Evolutionary conservation across 2,113 vertebrate species (phyloP), one percentile per base, ranked within the genome.

Genomic region (Cavia porcellus): DNA sequence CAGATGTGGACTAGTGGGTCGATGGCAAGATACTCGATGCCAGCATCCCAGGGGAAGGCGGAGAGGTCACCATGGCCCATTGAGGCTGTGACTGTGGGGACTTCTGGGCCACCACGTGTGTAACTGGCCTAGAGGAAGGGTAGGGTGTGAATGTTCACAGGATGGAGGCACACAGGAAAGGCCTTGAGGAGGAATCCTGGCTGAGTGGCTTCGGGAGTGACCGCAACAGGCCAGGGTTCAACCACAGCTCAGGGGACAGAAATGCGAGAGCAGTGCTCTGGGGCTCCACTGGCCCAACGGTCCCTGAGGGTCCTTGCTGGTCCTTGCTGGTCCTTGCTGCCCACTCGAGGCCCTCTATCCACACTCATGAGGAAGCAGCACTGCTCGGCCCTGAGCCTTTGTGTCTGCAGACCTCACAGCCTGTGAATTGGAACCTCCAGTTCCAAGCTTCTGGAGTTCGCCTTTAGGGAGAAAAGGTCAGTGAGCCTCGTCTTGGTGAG

Each of bases 311-410:
- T 2, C 17, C 22, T 28, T 32, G 9, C 45, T 55, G 59, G 28
- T 38, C 38, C 38, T 38, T 38, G 38, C 38, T 38, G 38, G 17
- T 2, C 17, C 22, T 28, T 32, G 9, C 45, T 61, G 30, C 22
- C 64, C 5, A 38, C 0, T 0, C 1, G 64, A 38, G 6, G 13
- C 47, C 57, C 22, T 4, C 1, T 7, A 0, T 3, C 24, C 4
- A 30, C 62, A 17, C 15, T 7, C 38, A 13, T 5, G 7, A 10
- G 22, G 55, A 45, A 59, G 42, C 2, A 0, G 3, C 1, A 2
- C 64, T 35, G 2, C 17, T 45, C 80, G 74, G 45, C 30, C 42
- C 45, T 15, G 45, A 25, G 45, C 45, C 1, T 0, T 8, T 42
- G n/a, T 90, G 30, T 1, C 9, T 83, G 5, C 25, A 80, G 61